Evolutionary conservation across 1,140 invertebrate species (phyloP), one percentile per base, ranked within the genome.

Genomic region (Pararge aegeria): DNA sequence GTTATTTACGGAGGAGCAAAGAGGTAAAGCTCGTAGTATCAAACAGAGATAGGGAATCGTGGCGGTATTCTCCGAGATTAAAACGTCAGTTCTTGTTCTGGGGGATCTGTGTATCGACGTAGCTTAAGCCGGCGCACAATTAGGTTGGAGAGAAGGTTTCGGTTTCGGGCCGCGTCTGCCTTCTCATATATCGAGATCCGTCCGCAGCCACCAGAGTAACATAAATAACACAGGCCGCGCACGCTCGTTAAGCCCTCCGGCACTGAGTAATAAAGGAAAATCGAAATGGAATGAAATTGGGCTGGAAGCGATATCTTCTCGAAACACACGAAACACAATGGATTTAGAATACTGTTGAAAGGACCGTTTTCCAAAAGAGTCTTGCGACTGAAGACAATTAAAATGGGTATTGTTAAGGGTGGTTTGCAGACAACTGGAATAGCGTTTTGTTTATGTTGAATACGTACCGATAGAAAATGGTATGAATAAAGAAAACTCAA

Each of bases 261-360:
- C 83, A 76, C 82, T 80, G 77, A 86, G 86, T 87, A 87, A 87
- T 89, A 89, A 89, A 89, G 81, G 83, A 89, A 87, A 88, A 89
- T 87, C 86, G 86, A 87, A 89, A 89, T 86, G 83, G 80, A 89
- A 89, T 87, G 80, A 89, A 87, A 89, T 87, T 87, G 86, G 86
- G 73, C 76, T 83, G 76, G 78, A 87, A 81, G 75, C 83, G 79
- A 88, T 88, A 86, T 80, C 85, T 88, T 81, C 73, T 72, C 78
- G 82, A 87, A 84, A 87, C 77, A 86, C 71, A 78, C 70, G 69
- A 71, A 78, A 66, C 58, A 80, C 80, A 84, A 86, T 83, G 77
- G 78, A 77, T 86, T 89, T 87, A 89, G 79, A 87, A 80, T 78
- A 77, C 64, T 64, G 73, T 69, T 74, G 71, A 78, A 85, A 78